Conservation (phyloP, 2,888 invertebrate species). For the Drosophila colorata region DNA sequence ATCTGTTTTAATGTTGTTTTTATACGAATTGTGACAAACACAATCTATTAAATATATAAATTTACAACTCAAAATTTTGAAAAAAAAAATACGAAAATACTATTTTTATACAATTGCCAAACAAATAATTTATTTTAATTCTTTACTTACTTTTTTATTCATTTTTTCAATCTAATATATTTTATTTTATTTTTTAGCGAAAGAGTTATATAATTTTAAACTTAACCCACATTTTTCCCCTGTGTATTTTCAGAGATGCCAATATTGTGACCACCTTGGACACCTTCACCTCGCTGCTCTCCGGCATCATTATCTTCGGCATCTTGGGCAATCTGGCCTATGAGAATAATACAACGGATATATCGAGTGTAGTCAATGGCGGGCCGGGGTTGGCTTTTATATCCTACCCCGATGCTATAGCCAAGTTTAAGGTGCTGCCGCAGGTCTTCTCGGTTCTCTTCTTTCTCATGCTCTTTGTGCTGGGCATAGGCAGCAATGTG, state of each 20-base stretch:
- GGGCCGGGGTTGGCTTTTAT: conserved; percentile 93
- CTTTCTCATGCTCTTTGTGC: conserved; percentile 87
- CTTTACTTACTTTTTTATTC: too few species aligned
- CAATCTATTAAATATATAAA: too few species aligned
- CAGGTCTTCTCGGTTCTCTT: conserved; percentile 87
- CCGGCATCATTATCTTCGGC: conserved; percentile 93
- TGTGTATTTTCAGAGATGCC: conserved; percentile 87
- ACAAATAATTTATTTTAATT: too few species aligned
- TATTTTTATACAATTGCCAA: too few species aligned
- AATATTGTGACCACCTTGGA: conserved; percentile 93
- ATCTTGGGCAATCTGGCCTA: conserved; percentile 92
- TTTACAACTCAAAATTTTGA: too few species aligned
- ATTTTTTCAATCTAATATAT: too few species aligned
- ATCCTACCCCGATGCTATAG: conserved; percentile 88
- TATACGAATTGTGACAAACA: too few species aligned
- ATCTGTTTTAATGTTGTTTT: too few species aligned
- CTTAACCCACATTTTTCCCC: too few species aligned
- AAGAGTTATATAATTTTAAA: too few species aligned
- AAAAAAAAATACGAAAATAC: too few species aligned
- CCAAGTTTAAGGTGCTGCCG: conserved; percentile 86
- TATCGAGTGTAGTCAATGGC: conserved; percentile 88
- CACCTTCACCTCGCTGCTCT: conserved; percentile 92
- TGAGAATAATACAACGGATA: conserved; percentile 87
- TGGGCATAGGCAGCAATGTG: conserved; percentile 86
- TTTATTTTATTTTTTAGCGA: too few species aligned